Evolutionary conservation across 2,888 invertebrate species (phyloP).

Genomic region (Carpatolechia fugitivella): DNA sequence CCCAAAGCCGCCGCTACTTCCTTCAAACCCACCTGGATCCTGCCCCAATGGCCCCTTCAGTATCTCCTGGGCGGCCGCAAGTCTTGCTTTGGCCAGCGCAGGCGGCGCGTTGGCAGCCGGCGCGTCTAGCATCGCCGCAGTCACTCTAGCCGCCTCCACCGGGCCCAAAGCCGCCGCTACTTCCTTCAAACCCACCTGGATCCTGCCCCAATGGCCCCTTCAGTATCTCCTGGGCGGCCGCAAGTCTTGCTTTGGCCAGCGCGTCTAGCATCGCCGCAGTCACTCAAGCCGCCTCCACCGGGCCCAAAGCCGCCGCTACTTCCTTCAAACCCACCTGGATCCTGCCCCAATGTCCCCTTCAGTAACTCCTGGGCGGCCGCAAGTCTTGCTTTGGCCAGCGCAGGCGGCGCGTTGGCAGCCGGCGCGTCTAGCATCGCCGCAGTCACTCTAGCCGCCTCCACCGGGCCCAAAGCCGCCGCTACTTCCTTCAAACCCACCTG

Average conservation of each 20-base stretch:
- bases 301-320: too few species aligned
- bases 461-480: too few species aligned
- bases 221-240: constrained; percentile 87
- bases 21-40: constrained; percentile 71
- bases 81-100: constrained; percentile 86
- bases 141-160: constrained; percentile 88
- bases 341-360: constrained; percentile 73
- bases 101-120: constrained; percentile 81
- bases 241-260: constrained; percentile 88
- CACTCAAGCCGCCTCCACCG: constrained; percentile 88
- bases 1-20: too few species aligned
- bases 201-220: constrained; percentile 63
- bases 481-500: constrained; percentile 52
- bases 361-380: constrained; percentile 85
- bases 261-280: constrained; percentile 88
- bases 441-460: constrained; percentile 88
- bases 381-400: constrained; percentile 88
- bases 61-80: constrained; percentile 88
- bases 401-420: constrained; percentile 81
- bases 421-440: constrained; percentile 87
- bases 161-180: too few species aligned
- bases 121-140: constrained; percentile 88
- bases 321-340: constrained; percentile 69
- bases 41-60: constrained; percentile 67
- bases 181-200: constrained; percentile 53